These are phyloP conservation scores for Bombus fervidus DNA, from an alignment of 1,140 invertebrate species.

Conservation along the genomic window DNA sequence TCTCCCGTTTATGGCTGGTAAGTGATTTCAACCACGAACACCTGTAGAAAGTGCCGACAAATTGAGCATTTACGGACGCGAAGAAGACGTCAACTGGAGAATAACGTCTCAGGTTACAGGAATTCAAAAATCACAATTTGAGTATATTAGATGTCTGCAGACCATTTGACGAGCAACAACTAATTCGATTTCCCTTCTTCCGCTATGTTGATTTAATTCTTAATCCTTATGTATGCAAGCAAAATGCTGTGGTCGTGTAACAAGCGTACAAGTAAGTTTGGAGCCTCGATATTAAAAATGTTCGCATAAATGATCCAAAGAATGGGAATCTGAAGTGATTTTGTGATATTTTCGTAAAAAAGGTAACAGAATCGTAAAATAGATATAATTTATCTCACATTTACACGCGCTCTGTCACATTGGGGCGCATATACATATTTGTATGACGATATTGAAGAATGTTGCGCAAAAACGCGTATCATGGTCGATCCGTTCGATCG, in stretches of 20 bases:
- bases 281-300: not conserved
- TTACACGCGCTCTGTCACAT: too few relatives aligned
- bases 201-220: not conserved
- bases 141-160: conserved; percentile 17
- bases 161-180: not conserved
- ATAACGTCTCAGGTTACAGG: conserved; percentile 14
- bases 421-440: too few relatives aligned
- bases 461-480: not conserved
- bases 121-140: conserved; percentile 44
- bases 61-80: conserved; percentile 53
- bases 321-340: too few relatives aligned
- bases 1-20: conserved; percentile 56
- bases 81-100: conserved; percentile 57
- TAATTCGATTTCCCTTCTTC: not conserved
- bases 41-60: conserved; percentile 58
- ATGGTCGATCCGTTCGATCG: conserved; percentile 1
- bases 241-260: not conserved
- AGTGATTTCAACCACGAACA: conserved; percentile 62
- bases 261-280: not conserved
- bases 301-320: not conserved
- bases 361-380: not conserved
- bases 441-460: not conserved
- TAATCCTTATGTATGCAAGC: not conserved
- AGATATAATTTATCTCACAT: not conserved
- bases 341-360: not conserved